phyloP scores from a whole-genome alignment of 1,140 invertebrate genomes.

The Cherax quadricarinatus region DNA sequence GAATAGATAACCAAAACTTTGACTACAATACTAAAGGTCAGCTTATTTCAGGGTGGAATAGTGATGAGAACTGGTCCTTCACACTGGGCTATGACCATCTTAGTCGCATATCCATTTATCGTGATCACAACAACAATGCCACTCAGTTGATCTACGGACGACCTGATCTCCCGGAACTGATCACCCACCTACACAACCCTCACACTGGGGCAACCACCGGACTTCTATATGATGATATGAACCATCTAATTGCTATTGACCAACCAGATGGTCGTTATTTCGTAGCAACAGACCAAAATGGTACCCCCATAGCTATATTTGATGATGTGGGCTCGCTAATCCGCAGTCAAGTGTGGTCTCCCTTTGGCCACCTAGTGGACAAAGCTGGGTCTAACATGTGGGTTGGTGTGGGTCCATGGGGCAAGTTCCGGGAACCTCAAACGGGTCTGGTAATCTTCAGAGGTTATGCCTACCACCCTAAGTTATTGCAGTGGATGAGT shows the following conservation, averaged over 20 bases:
- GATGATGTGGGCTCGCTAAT: conserved; percentile 92
- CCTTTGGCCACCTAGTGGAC: conserved; percentile 92
- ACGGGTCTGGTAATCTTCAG: conserved; percentile 82
- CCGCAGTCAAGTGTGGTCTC: conserved; percentile 93
- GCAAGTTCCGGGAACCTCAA: conserved; percentile 85
- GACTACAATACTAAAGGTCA: conserved; percentile 93
- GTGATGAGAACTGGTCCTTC: conserved; percentile 71
- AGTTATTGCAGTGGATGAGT: conserved; percentile 95
- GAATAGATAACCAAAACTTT: conserved; percentile 79
- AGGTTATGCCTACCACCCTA: conserved; percentile 85
- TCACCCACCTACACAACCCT: conserved; percentile 94
- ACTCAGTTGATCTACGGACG: conserved; percentile 95
- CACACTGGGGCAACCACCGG: conserved; percentile 87
- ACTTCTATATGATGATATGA: conserved; percentile 91
- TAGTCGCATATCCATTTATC: conserved; percentile 79
- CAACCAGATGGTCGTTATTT: conserved; percentile 89
- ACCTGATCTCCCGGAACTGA: conserved; percentile 86
- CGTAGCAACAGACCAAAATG: conserved; percentile 94
- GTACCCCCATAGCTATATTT: conserved; percentile 92
- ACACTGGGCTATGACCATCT: conserved; percentile 89
- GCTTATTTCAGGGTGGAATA: conserved; percentile 83
- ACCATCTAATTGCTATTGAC: conserved; percentile 85
- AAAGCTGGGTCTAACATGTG: conserved; percentile 95
- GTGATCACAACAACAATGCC: conserved; percentile 68
- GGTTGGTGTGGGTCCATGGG: conserved; percentile 88